Evolutionary conservation across 2,888 invertebrate genomes (phyloP), one percentile per base, ranked within the genome.

Genomic region (Agrochola lychnidis): DNA sequence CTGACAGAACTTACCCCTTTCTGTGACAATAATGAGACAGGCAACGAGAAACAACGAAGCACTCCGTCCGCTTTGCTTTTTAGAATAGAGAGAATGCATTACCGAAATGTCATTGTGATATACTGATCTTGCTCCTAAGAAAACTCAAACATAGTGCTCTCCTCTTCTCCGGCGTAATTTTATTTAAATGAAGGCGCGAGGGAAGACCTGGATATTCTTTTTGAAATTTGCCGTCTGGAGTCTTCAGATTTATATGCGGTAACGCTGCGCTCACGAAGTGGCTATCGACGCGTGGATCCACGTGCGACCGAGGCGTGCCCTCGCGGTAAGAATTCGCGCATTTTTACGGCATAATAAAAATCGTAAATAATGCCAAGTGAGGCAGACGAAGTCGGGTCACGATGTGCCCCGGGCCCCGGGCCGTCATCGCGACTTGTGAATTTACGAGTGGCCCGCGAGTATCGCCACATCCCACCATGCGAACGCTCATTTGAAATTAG

Each of bases 301-400:
- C 92, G 94, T 92, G 94, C 94, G 94, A 94, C 93, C 89, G 89
- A 91, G 93, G 94, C 94, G 93, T 93, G 94, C 91, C 92, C 90
- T 90, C 90, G 82, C 89, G 85, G 91, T 93, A 94, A 95, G 93
- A 92, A 94, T 95, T 96, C 93, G 94, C 95, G 93, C 94, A 94
- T 95, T 96, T 96, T 96, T 95, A 94, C 94, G 91, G 92, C 92
- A 92, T 93, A 94, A 95, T 95, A 96, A 96, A 96, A 96, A 95
- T 95, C 94, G 94, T 95, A 95, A 95, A 95, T 95, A 95, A 95
- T 92, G 91, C 93, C 92, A 91, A 94, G 93, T 94, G 92, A 93
- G 90, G 92, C 94, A 92, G 92, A 92, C 92, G 90, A 89, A 92
- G 94, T 90, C 93, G 89, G 95, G 96, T 96, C 96, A 96, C 96